Base-by-base conservation (phyloP, 2,888 invertebrate genomes). In the Hirtodrosophila duncani region DNA sequence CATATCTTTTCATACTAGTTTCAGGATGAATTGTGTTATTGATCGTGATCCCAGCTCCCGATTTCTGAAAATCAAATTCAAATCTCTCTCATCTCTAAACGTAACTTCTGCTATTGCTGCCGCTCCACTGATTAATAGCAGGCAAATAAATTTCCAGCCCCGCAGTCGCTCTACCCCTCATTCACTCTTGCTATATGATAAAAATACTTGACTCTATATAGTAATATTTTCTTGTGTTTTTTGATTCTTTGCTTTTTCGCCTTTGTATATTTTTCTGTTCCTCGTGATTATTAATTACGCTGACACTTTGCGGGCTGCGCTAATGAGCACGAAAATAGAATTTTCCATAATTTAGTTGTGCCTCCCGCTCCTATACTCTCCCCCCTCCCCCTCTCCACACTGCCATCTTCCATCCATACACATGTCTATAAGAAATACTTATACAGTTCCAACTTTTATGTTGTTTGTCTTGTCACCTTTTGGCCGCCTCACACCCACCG, bases 281-380 rank as follows among this genome's bases (percentile, higher is more conserved):
- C 3, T 34, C 37, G 21, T 33, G 65, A 66, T 75, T 79, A 71
- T 71, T 71, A 71, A 79, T 71, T 71, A 67, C 72, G 33, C 52
- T 58, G 71, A 71, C 80, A 75, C 80, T 67, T 61, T 61, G 61
- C 52, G 55, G n/a, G 26, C 57, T 45, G 48, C 80, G 50, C 80
- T 71, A 71, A 71, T 71, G 71, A 79, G 68, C 64, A 63, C 71
- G 39, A 6, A 71, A 71, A 79, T 71, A 71, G 71, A 70, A 60
- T 58, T 60, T 46, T 75, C 68, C 77, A 79, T 71, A 79, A 61
- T 67, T 71, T 60, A 43, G 34, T 50, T 37, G 37, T 50, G 48
- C 63, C 59, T 63, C 67, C 63, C 29, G 29, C 34, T 36, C 31
- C 17, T 50, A 37, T 24, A 26, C 30, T 44, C 30, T 27, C 9